These are phyloP conservation scores for Aphaenogaster ashmeadi DNA, from an alignment of 1,140 invertebrate genomes.

Conservation along the genomic window DNA sequence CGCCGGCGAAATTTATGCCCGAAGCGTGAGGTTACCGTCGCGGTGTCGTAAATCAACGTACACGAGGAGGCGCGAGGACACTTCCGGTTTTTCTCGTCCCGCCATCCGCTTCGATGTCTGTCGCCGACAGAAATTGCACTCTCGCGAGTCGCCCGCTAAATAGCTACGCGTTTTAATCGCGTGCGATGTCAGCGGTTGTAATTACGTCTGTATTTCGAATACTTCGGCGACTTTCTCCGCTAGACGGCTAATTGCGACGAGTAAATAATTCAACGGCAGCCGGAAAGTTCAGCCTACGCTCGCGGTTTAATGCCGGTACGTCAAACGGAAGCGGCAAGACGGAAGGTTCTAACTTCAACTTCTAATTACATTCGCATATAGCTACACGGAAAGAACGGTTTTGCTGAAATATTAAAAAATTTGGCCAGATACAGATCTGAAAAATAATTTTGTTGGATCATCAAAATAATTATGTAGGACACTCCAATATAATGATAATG, in stretches of 20 bases:
- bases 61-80: neutral
- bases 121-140: slow-evolving; percentile 31
- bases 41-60: slow-evolving; percentile 65
- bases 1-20: slow-evolving; percentile 59
- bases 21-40: slow-evolving; percentile 61
- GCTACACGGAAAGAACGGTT: too few species aligned
- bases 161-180: slow-evolving; percentile 37
- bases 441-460: too few species aligned
- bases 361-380: slow-evolving; percentile 33
- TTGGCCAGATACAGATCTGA: too few species aligned
- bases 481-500: too few species aligned
- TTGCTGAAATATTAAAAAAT: too few species aligned
- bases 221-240: slow-evolving; percentile 34
- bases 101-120: neutral
- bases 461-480: too few species aligned
- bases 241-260: slow-evolving; percentile 64
- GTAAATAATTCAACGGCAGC: slow-evolving; percentile 66
- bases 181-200: slow-evolving; percentile 16
- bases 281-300: neutral
- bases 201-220: slow-evolving; percentile 51
- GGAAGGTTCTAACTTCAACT: slow-evolving; percentile 28
- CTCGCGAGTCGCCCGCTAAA: neutral
- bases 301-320: slow-evolving; percentile 16
- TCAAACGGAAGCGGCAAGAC: slow-evolving; percentile 8
- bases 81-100: slow-evolving; percentile 33